phyloP scores from a whole-genome alignment of 2,113 vertebrate genomes.

The Chaenogobius annularis region DNA sequence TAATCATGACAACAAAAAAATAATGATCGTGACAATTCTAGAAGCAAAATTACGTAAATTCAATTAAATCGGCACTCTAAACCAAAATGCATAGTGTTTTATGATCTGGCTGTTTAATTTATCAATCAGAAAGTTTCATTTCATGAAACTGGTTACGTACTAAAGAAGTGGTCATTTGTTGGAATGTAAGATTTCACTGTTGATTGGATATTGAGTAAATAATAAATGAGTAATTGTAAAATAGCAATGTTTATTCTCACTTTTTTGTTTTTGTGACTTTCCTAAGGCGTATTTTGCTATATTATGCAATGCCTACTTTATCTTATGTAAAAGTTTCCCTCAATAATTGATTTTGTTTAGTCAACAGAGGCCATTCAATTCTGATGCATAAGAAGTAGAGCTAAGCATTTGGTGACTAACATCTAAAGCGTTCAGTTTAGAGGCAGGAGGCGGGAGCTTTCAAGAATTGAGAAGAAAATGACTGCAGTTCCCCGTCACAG shows the following conservation, averaged over 20 bases:
- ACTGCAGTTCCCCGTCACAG: conserved; percentile 49
- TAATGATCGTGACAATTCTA: too few species aligned
- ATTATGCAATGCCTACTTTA: neutral
- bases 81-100: too few species aligned
- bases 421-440: conserved; percentile 56
- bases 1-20: too few species aligned
- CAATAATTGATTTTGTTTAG: neutral
- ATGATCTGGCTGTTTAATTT: too few species aligned
- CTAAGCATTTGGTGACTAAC: conserved; percentile 14
- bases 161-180: neutral
- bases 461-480: conserved; percentile 53
- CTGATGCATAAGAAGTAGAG: neutral
- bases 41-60: too few species aligned
- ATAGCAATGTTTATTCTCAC: neutral
- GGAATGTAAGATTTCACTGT: neutral
- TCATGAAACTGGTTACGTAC: neutral
- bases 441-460: conserved; percentile 46
- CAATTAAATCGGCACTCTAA: too few species aligned
- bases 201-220: too few species aligned
- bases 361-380: neutral
- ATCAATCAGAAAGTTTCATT: too few species aligned
- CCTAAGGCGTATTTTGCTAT: neutral
- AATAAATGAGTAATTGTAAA: too few species aligned
- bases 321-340: neutral
- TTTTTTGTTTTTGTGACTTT: neutral